phyloP scores from a whole-genome alignment of 2,113 vertebrate genomes.

The Dicrurus megarhynchus region DNA sequence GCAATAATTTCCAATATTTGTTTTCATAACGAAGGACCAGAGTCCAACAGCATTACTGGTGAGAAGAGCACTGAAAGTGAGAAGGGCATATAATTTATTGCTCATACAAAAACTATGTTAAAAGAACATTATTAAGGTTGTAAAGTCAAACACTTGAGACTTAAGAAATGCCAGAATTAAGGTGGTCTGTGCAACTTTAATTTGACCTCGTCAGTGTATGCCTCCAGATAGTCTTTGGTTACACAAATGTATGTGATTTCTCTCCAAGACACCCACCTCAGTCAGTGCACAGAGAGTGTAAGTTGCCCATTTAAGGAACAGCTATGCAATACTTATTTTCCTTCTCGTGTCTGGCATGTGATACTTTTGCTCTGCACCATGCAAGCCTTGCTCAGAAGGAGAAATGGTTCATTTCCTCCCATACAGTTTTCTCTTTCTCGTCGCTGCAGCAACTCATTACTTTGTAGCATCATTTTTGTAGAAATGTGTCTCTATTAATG shows the following conservation, averaged over 20 bases:
- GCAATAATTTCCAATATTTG: conserved; percentile 65
- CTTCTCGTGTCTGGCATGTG: not conserved
- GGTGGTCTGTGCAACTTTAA: conserved; percentile 56
- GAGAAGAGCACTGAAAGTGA: conserved; percentile 52
- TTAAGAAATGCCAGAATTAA: conserved; percentile 62
- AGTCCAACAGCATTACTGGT: conserved; percentile 18
- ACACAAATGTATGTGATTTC: not conserved
- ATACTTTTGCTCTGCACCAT: not conserved
- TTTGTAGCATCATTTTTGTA: not conserved
- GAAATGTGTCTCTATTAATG: not conserved
- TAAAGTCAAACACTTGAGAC: conserved; percentile 59
- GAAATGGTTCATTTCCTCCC: not conserved
- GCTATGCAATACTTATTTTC: not conserved
- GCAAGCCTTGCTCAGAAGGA: not conserved
- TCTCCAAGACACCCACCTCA: not conserved
- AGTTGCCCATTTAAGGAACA: not conserved
- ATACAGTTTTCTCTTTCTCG: not conserved
- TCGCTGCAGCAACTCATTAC: not conserved
- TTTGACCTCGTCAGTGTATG: not conserved
- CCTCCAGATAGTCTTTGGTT: conserved; percentile 26
- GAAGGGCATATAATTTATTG: conserved; percentile 49
- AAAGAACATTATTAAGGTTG: conserved; percentile 61
- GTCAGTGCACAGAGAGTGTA: not conserved
- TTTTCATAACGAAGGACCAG: conserved; percentile 25
- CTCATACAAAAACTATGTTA: conserved; percentile 52